Evolutionary conservation across 2,888 invertebrate species (phyloP), one percentile per base, ranked within the genome.

Genomic region (Leptopilina syphax): DNA sequence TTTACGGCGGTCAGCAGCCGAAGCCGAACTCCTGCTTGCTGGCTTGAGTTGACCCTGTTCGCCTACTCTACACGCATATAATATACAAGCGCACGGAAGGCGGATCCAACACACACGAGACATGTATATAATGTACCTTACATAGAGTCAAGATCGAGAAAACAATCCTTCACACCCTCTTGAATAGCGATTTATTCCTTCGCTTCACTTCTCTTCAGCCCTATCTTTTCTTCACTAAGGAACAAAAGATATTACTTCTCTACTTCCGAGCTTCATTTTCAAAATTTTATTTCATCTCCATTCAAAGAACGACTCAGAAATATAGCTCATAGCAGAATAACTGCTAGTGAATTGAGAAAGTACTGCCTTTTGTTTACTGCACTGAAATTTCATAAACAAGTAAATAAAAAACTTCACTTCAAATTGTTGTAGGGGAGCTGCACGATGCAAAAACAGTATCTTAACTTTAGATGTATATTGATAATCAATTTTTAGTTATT

Each of bases 1-100:
- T 92, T 92, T 92, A 92, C 91, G 92, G 90, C 91, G 91, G 89
- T 90, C 91, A 88, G 91, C 92, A 92, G 91, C 92, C 90, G 86
- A 89, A 89, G 88, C 87, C 88, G 88, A 87, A 87, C 87, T 86
- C 86, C 86, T 85, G 86, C 87, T 84, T 86, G 87, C 86, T 85
- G 86, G 85, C 86, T 85, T 86, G 41, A 73, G 83, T 87, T 88
- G 87, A 88, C 87, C 87, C 86, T 85, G 85, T 84, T 85, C 84
- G 82, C 82, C 83, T 82, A 79, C 54, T 63, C 63, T 84, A 77
- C 79, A 81, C 83, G 81, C 83, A 80, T 80, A 79, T 80, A 79
- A 80, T 80, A 79, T 80, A 79, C 83, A 82, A 67, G 80, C 78
- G 73, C 79, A 80, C 78, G 78, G 78, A 63, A 77, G 78, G 60